Conservation (phyloP, 1,140 invertebrate species). For the Brachionus plicatilis region DNA sequence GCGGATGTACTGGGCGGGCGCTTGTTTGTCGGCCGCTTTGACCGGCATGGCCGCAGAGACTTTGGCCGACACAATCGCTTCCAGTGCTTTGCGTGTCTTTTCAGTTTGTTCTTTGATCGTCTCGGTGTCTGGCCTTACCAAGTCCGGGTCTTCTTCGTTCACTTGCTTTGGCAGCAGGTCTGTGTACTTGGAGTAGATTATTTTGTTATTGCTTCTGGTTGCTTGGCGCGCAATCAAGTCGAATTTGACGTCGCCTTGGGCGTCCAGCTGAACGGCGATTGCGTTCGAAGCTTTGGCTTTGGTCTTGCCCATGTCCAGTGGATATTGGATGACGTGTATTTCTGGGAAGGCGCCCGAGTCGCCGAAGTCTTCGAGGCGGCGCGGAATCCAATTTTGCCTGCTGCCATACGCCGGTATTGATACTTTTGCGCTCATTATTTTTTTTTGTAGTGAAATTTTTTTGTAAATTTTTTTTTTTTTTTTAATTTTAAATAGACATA, state of each 20-base stretch:
- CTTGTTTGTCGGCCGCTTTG: conserved; percentile 77
- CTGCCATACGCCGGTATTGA: conserved; percentile 83
- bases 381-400: conserved; percentile 85
- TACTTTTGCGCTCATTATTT: not conserved
- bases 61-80: conserved; percentile 53
- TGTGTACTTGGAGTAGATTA: conserved; percentile 88
- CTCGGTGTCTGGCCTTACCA: conserved; percentile 77
- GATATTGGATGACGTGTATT: conserved; percentile 93
- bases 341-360: conserved; percentile 99
- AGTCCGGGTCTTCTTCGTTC: conserved; percentile 74
- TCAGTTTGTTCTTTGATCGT: conserved; percentile 56
- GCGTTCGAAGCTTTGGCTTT: conserved; percentile 67
- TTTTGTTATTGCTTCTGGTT: conserved; percentile 78
- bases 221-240: conserved; percentile 90
- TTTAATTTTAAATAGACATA: not conserved
- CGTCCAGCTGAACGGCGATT: conserved; percentile 84
- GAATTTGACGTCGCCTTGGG: conserved; percentile 82
- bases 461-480: not conserved
- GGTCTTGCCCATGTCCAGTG: conserved; percentile 71
- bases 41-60: conserved; percentile 84
- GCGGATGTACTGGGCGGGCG: conserved; percentile 83
- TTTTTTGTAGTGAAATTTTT: not conserved
- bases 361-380: conserved; percentile 71
- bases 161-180: conserved; percentile 90
- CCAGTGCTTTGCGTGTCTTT: conserved; percentile 52